These are phyloP conservation scores for Semotilus atromaculatus DNA, from an alignment of 2,797 vertebrate species.

Conservation along the genomic window DNA sequence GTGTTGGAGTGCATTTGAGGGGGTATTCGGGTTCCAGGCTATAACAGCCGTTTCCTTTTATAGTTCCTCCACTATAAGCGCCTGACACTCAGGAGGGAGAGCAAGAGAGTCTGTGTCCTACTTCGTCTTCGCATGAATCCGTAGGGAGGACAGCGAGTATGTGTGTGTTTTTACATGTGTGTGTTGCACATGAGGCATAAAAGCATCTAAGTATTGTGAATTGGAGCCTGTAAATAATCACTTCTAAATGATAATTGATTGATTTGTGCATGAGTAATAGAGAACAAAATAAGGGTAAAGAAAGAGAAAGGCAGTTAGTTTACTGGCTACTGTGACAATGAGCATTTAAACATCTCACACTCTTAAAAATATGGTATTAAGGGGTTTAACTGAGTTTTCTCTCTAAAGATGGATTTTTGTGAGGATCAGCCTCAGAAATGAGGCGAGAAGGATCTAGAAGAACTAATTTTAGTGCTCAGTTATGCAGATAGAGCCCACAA, in stretches of 20 bases:
- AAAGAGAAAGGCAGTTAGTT: background rate
- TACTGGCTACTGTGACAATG: background rate
- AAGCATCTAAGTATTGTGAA: background rate
- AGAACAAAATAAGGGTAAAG: background rate
- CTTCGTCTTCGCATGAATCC: constrained; percentile 67
- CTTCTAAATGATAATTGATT: background rate
- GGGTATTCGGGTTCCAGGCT: constrained; percentile 68
- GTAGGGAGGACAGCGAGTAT: constrained; percentile 61
- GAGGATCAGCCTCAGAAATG: background rate
- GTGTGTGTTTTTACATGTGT: constrained; percentile 41
- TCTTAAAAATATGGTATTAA: background rate
- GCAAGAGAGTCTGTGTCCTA: constrained; percentile 75
- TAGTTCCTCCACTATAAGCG: constrained; percentile 74
- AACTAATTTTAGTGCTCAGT: constrained; percentile 41
- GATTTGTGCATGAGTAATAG: background rate
- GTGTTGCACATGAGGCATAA: constrained; percentile 10
- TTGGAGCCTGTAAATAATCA: background rate
- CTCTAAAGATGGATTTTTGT: background rate
- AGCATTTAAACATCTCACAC: background rate
- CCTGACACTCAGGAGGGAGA: constrained; percentile 67
- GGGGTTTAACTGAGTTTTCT: background rate
- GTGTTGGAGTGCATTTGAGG: constrained; percentile 60
- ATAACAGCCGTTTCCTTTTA: constrained; percentile 77
- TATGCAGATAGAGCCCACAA: constrained; percentile 45
- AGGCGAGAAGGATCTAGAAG: constrained; percentile 30